Conservation (phyloP, 2,888 invertebrate genomes). For the Rhingia campestris region DNA sequence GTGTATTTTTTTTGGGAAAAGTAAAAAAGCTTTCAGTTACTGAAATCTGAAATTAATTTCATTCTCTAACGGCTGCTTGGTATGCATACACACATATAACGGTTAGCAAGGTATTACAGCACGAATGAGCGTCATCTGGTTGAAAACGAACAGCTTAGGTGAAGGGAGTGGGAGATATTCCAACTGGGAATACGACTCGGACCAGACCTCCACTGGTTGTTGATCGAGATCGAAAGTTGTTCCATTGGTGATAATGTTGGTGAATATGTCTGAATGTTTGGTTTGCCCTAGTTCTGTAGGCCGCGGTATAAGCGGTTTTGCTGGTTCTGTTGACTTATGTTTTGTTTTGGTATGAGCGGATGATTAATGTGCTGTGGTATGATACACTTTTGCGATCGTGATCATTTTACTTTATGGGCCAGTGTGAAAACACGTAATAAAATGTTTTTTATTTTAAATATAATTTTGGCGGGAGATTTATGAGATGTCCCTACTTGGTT, state of each 20-base stretch:
- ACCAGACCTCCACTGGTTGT: conserved; percentile 40
- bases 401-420: conserved; percentile 4
- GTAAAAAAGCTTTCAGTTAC: conserved; percentile 46
- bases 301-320: conserved; percentile 51
- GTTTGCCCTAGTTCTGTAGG: conserved; percentile 64
- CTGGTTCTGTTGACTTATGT: conserved; percentile 61
- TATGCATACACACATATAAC: conserved; percentile 22
- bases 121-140: conserved; percentile 40
- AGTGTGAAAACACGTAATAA: not conserved
- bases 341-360: conserved; percentile 54
- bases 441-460: not conserved
- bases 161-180: conserved; percentile 35
- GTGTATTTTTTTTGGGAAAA: conserved; percentile 44
- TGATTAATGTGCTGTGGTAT: conserved; percentile 25
- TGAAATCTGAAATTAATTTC: conserved; percentile 29
- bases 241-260: conserved; percentile 63
- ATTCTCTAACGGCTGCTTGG: conserved; percentile 15
- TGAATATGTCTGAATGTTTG: conserved; percentile 57
- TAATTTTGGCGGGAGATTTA: not conserved
- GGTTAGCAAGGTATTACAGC: conserved; percentile 50
- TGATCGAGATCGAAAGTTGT: conserved; percentile 69
- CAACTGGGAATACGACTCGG: not conserved
- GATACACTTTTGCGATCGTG: conserved; percentile 19
- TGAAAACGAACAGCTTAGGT: conserved; percentile 40
- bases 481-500: not conserved